phyloP scores from a whole-genome alignment of 2,113 vertebrate species.

The Scomber colias region DNA sequence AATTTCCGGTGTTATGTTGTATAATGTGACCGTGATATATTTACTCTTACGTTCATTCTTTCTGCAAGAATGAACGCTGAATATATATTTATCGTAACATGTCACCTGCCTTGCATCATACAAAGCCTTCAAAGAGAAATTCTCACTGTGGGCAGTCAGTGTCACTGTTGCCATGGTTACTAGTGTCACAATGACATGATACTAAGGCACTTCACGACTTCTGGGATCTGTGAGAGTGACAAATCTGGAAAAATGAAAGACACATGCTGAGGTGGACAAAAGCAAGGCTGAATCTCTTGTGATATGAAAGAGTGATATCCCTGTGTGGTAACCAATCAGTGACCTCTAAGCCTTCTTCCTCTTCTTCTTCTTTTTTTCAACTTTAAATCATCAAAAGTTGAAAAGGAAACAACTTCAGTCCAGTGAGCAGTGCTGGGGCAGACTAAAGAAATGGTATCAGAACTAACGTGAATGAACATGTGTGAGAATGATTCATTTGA shows the following conservation, averaged over 20 bases:
- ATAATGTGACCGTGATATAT: neutral
- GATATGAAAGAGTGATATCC: neutral
- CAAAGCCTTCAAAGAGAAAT: neutral
- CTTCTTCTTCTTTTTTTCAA: neutral
- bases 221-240: neutral
- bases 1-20: too few species aligned
- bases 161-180: conserved; percentile 50
- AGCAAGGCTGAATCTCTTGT: neutral
- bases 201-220: neutral
- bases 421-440: neutral
- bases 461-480: too few species aligned
- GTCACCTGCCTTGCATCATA: neutral
- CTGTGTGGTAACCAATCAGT: neutral
- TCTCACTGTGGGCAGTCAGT: conserved; percentile 1
- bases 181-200: conserved; percentile 65
- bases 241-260: conserved; percentile 21
- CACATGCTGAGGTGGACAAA: neutral
- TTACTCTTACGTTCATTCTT: neutral
- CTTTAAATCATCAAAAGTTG: neutral
- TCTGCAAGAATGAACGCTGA: neutral
- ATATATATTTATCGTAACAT: neutral
- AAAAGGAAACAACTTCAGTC: neutral
- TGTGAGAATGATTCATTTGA: too few species aligned
- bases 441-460: neutral
- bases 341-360: neutral